Percentiles rank a stretch among this genome's conserved stretches.
phyloP scores from a whole-genome alignment of 2,797 vertebrate species.

The Amphiprion clarkii region DNA sequence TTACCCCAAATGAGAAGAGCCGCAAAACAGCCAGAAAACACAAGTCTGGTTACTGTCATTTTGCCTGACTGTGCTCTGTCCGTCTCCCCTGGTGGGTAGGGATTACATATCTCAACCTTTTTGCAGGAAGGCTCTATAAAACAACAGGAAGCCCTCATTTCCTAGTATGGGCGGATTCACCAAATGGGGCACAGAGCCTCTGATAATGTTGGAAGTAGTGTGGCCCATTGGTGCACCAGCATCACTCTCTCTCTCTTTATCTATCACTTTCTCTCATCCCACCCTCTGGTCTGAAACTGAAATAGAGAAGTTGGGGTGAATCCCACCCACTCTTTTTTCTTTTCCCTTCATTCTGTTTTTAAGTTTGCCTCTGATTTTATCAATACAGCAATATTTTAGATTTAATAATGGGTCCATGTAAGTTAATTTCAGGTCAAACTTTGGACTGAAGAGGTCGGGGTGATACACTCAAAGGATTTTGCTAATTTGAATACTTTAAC shows the following conservation, averaged over 20 bases:
- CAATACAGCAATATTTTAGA: constrained; percentile 4
- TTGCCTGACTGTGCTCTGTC: constrained; percentile 65
- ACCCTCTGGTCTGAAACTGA: constrained; percentile 40
- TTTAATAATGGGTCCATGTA: constrained; percentile 1
- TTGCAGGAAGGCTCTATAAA: constrained; percentile 83
- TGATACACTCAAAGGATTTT: too few relatives aligned
- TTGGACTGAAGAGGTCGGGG: too few relatives aligned
- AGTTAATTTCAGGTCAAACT: too few relatives aligned
- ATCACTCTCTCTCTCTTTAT: constrained; percentile 45
- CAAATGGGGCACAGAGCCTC: constrained; percentile 72
- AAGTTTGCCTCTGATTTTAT: constrained; percentile 15
- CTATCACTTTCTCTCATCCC: constrained; percentile 43
- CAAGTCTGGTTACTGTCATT: constrained; percentile 62
- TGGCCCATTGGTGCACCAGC: constrained; percentile 50
- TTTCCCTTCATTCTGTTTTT: background rate
- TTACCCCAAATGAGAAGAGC: constrained; percentile 76
- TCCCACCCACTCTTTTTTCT: constrained; percentile 8
- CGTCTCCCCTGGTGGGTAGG: constrained; percentile 66
- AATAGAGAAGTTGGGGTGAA: constrained; percentile 8
- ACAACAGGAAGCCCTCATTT: constrained; percentile 87
- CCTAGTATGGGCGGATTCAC: constrained; percentile 83
- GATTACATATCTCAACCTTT: constrained; percentile 82
- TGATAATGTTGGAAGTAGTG: constrained; percentile 67
- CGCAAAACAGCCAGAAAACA: constrained; percentile 61
- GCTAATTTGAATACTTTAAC: background rate